Conservation (phyloP, 1,140 invertebrate species). For the Ceratina australensis region DNA sequence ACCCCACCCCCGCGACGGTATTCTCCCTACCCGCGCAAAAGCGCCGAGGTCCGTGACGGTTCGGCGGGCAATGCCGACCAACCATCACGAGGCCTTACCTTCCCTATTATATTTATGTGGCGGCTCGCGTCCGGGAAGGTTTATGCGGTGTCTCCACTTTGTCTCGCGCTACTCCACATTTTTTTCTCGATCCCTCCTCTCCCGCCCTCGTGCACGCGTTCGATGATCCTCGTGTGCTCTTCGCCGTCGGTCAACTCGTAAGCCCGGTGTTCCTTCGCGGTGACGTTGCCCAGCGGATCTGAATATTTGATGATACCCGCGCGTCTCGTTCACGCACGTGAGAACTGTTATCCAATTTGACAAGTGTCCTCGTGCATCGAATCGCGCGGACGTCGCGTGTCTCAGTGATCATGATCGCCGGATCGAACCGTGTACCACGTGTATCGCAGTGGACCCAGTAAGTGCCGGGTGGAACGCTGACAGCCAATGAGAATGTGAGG, state of each 20-base stretch:
- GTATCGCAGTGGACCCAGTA: constrained; percentile 50
- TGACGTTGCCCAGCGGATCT: background rate
- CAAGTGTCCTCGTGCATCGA: background rate
- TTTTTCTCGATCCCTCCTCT: constrained; percentile 29
- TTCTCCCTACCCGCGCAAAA: constrained; percentile 65
- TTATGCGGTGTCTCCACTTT: constrained; percentile 69
- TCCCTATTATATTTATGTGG: constrained; percentile 79
- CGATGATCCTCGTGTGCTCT: constrained; percentile 3
- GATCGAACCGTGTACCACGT: constrained; percentile 54
- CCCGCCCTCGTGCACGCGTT: constrained; percentile 20
- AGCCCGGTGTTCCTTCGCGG: background rate
- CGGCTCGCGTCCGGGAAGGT: constrained; percentile 76
- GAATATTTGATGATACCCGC: too few species aligned
- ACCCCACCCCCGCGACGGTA: constrained; percentile 60
- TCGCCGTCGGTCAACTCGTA: constrained; percentile 29
- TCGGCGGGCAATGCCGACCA: constrained; percentile 77
- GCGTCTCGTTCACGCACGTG: background rate
- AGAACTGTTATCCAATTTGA: background rate
- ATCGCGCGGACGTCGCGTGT: constrained; percentile 1
- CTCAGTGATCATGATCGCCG: constrained; percentile 30
- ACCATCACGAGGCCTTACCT: constrained; percentile 77
- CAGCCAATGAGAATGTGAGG: constrained; percentile 58
- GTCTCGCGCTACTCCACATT: constrained; percentile 51
- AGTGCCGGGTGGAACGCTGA: constrained; percentile 46
- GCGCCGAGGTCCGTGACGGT: constrained; percentile 72